phyloP scores from a whole-genome alignment of 1,140 invertebrate species.

The Steinernema feltiae region DNA sequence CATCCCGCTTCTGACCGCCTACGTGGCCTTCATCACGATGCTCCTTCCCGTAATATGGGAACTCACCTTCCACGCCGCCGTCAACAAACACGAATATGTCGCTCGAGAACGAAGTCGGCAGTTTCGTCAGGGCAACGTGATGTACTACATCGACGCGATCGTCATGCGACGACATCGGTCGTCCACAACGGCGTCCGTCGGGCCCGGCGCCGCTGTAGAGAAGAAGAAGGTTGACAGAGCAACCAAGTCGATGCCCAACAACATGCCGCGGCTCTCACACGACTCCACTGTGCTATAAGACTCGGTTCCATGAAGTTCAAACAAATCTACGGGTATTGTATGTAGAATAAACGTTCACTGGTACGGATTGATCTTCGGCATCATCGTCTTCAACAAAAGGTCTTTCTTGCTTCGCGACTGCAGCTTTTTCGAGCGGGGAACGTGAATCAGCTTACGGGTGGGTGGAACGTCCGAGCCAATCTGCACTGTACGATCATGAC shows the following conservation, averaged over 20 bases:
- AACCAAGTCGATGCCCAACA: not conserved
- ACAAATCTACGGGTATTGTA: not conserved
- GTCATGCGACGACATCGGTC: not conserved
- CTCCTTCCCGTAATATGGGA: constrained; percentile 9
- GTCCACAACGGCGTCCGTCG: not conserved
- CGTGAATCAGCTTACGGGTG: not conserved
- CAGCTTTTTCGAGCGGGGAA: not conserved
- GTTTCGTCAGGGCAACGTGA: constrained; percentile 3
- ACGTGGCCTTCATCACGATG: constrained; percentile 12
- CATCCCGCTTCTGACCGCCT: constrained; percentile 16
- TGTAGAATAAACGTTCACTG: not conserved
- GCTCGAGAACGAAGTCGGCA: constrained; percentile 5
- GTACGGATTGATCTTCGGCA: not conserved
- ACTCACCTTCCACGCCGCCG: not conserved
- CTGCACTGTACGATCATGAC: no score
- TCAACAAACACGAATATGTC: constrained; percentile 9
- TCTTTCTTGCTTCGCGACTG: not conserved
- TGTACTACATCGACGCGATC: constrained; percentile 16
- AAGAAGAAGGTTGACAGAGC: not conserved
- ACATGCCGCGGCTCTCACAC: not conserved
- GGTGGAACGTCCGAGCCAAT: not conserved
- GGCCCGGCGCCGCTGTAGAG: not conserved
- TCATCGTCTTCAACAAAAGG: not conserved
- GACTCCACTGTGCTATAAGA: not conserved
- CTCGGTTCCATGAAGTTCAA: not conserved